These are phyloP conservation scores for Bradypus variegatus DNA, from an alignment of 2,797 vertebrate species.

Conservation along the genomic window DNA sequence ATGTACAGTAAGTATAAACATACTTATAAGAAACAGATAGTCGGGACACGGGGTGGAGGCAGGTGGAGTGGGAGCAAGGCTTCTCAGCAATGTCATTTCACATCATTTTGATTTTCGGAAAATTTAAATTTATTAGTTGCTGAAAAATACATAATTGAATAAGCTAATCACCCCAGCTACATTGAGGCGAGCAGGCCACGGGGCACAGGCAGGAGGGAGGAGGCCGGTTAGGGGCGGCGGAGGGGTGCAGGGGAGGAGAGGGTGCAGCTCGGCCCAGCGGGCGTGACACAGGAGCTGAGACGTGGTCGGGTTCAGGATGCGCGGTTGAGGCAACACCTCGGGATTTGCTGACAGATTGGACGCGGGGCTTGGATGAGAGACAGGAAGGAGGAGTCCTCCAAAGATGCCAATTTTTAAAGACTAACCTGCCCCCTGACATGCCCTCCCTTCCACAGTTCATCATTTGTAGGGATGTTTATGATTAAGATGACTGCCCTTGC, in stretches of 20 bases:
- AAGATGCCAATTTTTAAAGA: not conserved
- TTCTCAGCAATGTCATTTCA: not conserved
- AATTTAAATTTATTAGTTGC: not conserved
- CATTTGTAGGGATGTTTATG: rapidly evolving
- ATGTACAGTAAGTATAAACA: not conserved
- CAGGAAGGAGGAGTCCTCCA: not conserved
- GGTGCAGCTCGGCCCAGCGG: no score
- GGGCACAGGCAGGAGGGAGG: not conserved
- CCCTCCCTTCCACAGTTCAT: not conserved
- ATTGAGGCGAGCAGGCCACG: not conserved
- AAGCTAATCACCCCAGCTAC: not conserved
- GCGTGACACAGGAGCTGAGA: not conserved
- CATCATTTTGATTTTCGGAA: not conserved
- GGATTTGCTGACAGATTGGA: not conserved
- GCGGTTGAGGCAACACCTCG: not conserved
- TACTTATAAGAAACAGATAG: not conserved
- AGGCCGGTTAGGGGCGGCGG: no score
- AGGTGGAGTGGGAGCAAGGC: not conserved
- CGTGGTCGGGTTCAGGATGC: not conserved
- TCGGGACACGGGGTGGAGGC: no score
- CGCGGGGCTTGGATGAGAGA: not conserved
- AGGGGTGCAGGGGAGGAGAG: rapidly evolving
- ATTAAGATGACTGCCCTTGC: no score
- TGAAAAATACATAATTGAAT: not conserved
- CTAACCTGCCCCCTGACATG: not conserved